A percentile compares a stretch with the other conserved stretches of the same genome.
Conservation (phyloP, 2,113 vertebrate species). For the Synodontis membranacea region DNA sequence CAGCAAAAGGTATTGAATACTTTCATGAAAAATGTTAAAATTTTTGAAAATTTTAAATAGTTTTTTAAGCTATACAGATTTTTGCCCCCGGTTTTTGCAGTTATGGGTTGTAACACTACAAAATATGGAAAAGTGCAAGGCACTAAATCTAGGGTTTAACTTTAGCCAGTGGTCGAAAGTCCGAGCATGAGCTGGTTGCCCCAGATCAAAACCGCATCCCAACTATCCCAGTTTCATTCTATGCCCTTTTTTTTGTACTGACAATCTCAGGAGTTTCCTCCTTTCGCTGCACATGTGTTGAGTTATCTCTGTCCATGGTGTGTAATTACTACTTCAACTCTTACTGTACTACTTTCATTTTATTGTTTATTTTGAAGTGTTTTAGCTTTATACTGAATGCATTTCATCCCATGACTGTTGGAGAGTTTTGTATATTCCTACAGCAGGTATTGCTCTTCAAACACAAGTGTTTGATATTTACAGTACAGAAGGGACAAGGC, state of each 20-base stretch:
- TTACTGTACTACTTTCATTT: not conserved
- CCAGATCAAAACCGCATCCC: not conserved
- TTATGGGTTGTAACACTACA: not conserved
- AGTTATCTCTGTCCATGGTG: not conserved
- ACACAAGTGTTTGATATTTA: not conserved
- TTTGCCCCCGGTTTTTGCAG: not conserved
- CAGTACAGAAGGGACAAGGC: not conserved
- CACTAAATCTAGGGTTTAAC: not conserved
- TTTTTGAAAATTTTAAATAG: not conserved
- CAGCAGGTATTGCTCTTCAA: not conserved
- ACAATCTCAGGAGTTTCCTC: constrained; percentile 6
- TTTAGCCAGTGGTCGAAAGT: not conserved
- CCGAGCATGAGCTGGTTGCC: not conserved
- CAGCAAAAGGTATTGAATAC: not conserved
- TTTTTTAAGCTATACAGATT: not conserved
- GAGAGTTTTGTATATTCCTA: not conserved
- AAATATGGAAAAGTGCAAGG: not conserved
- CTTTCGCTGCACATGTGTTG: not conserved
- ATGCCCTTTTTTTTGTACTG: not conserved
- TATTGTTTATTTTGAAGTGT: constrained; percentile 3
- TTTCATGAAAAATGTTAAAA: not conserved
- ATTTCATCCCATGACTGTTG: not conserved
- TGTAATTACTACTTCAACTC: not conserved
- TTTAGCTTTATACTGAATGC: not conserved
- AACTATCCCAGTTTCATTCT: not conserved